Evolutionary conservation across 1,140 invertebrate species (phyloP), one percentile per base, ranked within the genome.

Genomic region (Trachymyrmex septentrionalis): DNA sequence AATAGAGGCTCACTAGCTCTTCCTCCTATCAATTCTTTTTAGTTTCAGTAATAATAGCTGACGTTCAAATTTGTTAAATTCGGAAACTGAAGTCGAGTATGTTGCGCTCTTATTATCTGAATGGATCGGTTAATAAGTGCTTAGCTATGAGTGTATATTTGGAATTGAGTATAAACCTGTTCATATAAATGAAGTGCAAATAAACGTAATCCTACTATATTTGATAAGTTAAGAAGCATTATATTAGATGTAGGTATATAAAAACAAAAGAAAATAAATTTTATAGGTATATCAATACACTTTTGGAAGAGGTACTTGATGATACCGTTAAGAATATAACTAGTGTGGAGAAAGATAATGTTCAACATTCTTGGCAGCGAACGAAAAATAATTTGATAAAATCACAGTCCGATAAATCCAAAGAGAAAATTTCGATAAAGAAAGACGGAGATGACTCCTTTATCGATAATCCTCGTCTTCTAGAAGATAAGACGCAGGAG

Each of bases 301-400:
- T 94, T 1, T 87, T 94, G 2, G 91, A 94, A 6, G 93, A 94
- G 73, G 93, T 94, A 19, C 69, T 94, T 16, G 91, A 91, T 57
- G 93, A 94, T 71, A 94, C 94, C 2, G 92, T 94, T 34, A 93
- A 89, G 44, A 91, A 93, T 50, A 73, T 94, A 9, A 91, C 88
- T 7, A 69, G 69, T 3, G 27, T 64, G 2, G 76, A 85, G 24
- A 84, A 34, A 19, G 59, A 63, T 21, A 44, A 1, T 19, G 55
- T 34, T 48, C 80, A 21, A 19, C 69, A 50, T 21, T 16, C 80
- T 44, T 85, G 82, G 75, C 73, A 78, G 38, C 63, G n/a, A 67
- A 66, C 48, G 14, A 44, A 78, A 38, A 59, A 16, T 78, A 30
- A 48, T 78, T 27, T 38, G 34, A 84, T 48, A 0, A 73, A 63